These are phyloP conservation scores for Coecobrya sp. DNA, from an alignment of 2,888 invertebrate genomes.

Conservation along the genomic window DNA sequence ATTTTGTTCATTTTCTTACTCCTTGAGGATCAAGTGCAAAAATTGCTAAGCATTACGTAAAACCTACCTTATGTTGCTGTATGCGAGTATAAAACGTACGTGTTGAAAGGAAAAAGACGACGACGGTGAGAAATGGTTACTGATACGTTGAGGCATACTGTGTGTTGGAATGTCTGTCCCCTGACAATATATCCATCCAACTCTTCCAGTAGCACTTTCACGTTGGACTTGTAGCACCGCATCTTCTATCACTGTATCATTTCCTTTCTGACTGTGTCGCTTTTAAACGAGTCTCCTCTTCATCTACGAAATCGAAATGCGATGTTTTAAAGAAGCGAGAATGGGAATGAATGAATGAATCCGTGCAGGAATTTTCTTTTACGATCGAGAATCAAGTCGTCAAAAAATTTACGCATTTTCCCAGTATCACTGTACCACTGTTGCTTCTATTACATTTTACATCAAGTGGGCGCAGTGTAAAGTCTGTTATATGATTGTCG, in stretches of 20 bases:
- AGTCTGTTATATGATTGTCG: constrained; percentile 7
- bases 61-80: neutral
- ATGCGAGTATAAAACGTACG: neutral
- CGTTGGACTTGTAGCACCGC: neutral
- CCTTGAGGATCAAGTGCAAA: constrained; percentile 68
- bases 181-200: constrained; percentile 1
- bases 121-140: constrained; percentile 11
- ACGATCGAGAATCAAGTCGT: constrained; percentile 77
- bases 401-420: constrained; percentile 77
- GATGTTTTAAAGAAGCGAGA: constrained; percentile 62
- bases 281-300: constrained; percentile 46
- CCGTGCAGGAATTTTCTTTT: constrained; percentile 76
- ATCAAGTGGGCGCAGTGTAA: constrained; percentile 29
- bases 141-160: neutral
- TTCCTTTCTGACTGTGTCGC: constrained; percentile 37
- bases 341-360: constrained; percentile 72
- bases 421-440: constrained; percentile 10
- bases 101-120: constrained; percentile 17
- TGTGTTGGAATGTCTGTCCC: constrained; percentile 48
- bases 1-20: constrained; percentile 62
- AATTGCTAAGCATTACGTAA: neutral
- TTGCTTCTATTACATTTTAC: constrained; percentile 14
- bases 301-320: constrained; percentile 18
- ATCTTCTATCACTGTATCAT: constrained; percentile 35
- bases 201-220: neutral